phyloP scores from a whole-genome alignment of 2,797 vertebrate genomes.

The Pipistrellus kuhlii region DNA sequence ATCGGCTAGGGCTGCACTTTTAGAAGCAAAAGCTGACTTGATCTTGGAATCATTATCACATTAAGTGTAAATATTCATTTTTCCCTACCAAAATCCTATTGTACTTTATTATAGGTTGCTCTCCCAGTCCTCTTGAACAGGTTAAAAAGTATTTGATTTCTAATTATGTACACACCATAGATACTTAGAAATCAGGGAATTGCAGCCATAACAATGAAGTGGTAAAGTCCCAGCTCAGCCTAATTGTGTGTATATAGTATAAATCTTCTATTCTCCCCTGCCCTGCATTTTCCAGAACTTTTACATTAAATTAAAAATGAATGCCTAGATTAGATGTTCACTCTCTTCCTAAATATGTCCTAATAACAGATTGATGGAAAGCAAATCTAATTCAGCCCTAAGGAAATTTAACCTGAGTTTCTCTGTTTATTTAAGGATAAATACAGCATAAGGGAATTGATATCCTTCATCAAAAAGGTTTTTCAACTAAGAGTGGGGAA shows the following conservation, averaged over 20 bases:
- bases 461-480: neutral
- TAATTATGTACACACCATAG: neutral
- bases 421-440: conserved; percentile 3
- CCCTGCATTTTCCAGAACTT: neutral
- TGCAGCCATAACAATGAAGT: neutral
- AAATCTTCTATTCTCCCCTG: neutral
- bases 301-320: neutral
- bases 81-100: neutral
- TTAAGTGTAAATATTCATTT: neutral
- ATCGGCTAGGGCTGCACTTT: neutral
- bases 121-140: neutral
- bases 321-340: neutral
- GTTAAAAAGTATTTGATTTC: neutral
- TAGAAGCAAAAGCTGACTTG: neutral
- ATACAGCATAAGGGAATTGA: neutral
- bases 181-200: neutral
- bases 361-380: neutral
- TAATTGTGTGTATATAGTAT: neutral
- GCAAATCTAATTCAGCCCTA: neutral
- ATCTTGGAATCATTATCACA: neutral
- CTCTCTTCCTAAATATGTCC: neutral
- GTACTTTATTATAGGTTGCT: neutral
- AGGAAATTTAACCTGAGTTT: conserved; percentile 6
- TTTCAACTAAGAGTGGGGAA: neutral
- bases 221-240: rapidly evolving